Evolutionary conservation across 2,888 invertebrate species (phyloP).

Genomic region (Sarcophaga carnaria): DNA sequence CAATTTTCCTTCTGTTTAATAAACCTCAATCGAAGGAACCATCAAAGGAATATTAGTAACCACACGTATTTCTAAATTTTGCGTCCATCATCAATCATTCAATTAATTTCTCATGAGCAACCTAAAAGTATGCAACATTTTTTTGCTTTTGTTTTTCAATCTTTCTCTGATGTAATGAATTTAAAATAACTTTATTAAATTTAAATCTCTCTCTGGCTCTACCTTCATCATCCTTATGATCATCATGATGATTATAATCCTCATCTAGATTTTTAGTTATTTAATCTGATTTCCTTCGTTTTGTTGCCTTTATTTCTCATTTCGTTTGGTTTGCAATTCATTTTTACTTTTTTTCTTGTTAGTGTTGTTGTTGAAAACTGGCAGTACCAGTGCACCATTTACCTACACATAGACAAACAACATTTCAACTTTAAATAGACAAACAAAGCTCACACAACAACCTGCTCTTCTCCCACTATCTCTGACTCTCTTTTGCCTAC

Average conservation of each 20-base stretch:
- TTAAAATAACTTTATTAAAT: constrained; percentile 45
- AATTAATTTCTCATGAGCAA: too few relatives aligned
- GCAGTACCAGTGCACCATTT: constrained; percentile 60
- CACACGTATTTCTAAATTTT: too few relatives aligned
- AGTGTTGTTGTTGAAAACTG: constrained; percentile 41
- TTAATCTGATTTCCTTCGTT: constrained; percentile 61
- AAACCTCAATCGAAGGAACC: too few relatives aligned
- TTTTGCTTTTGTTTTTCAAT: too few relatives aligned
- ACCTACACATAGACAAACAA: constrained; percentile 47
- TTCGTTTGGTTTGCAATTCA: constrained; percentile 32
- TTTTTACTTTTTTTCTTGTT: background rate
- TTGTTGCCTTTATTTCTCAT: constrained; percentile 16
- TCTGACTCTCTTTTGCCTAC: too few relatives aligned
- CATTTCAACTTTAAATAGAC: constrained; percentile 46
- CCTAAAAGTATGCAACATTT: too few relatives aligned
- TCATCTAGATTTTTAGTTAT: constrained; percentile 53
- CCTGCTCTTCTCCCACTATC: too few relatives aligned
- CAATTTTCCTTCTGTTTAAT: too few relatives aligned
- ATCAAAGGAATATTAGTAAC: too few relatives aligned
- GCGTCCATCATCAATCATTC: too few relatives aligned
- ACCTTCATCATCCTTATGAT: too few relatives aligned
- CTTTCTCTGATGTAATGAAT: background rate
- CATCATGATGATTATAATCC: constrained; percentile 31
- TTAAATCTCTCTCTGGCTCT: constrained; percentile 12
- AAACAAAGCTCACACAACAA: constrained; percentile 13